A percentile compares a stretch with the other conserved stretches of the same genome.
phyloP scores from a whole-genome alignment of 2,888 invertebrate genomes.

The Synergus gifuensis region DNA sequence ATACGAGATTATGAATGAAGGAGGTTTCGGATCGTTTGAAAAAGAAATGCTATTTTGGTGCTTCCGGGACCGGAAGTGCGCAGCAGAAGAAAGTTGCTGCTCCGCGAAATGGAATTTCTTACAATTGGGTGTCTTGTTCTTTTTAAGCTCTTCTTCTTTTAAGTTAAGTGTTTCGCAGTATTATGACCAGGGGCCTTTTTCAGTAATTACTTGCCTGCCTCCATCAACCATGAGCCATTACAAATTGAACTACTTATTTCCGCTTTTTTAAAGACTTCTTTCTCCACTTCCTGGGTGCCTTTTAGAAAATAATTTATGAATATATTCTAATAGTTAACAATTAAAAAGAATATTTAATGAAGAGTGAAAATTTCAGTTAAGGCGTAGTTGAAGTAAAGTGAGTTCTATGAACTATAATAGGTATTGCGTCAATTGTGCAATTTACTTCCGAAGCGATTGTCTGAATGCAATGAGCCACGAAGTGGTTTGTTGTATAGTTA shows the following conservation, averaged over 20 bases:
- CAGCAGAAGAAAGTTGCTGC: constrained; percentile 26
- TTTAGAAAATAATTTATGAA: background rate
- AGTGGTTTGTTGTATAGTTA: constrained; percentile 8
- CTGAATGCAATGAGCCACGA: constrained; percentile 13
- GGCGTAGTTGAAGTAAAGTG: background rate
- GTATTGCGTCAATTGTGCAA: constrained; percentile 23
- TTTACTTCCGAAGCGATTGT: constrained; percentile 26
- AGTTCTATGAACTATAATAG: constrained; percentile 1
- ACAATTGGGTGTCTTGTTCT: constrained; percentile 15
- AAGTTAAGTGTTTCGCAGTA: constrained; percentile 17
- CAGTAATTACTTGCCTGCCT: background rate
- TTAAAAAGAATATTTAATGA: background rate
- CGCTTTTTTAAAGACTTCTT: background rate
- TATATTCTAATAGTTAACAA: background rate
- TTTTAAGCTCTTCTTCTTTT: background rate
- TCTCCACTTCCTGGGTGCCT: background rate
- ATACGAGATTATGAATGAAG: constrained; percentile 30
- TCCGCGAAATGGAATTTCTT: constrained; percentile 33
- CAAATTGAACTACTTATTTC: constrained; percentile 7
- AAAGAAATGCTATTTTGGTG: constrained; percentile 39
- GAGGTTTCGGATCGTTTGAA: constrained; percentile 29
- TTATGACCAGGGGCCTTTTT: background rate
- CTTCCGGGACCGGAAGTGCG: constrained; percentile 23
- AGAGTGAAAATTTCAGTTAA: background rate
- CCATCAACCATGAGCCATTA: background rate